Evolutionary conservation across 2,888 invertebrate species (phyloP), one percentile per base, ranked within the genome.

Genomic region (Ophion ventricosus): DNA sequence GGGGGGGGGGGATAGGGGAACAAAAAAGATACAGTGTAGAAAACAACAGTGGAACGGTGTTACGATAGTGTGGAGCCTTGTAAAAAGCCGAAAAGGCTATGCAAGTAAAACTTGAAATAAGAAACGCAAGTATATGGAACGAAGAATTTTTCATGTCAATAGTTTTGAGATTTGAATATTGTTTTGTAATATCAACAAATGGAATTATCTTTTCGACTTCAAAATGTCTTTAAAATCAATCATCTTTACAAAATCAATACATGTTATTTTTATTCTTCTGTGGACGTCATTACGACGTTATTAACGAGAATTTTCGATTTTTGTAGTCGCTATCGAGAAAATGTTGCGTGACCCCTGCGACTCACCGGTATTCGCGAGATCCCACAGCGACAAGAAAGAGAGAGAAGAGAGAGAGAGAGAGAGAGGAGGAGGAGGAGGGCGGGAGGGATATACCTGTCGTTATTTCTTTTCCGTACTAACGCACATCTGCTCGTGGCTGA

Each of bases 341-440:
- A 49, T 17, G 49, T 49, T 14, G 14, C 49, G 49, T 14, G 49
- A 49, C 49, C 49, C 49, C 49, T 49, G 49, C 49, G 14, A 17
- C 49, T 49, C 49, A 17, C 49, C 49, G 49, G 49, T 17, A 49
- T 49, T 49, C 49, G 49, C 49, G 49, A 49, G 49, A 17, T 49
- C 14, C 49, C 49, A 14, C 49, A 14, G 14, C 49, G 49, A 4
- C 49, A 49, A 14, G 14, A 17, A 17, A 49, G 49, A 14, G 49
- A 49, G 35, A 14, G 14, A 80, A 83, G 81, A 64, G 80, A 84
- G 75, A 63, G 74, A 61, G 75, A 61, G 72, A 76, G 81, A n/a
- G n/a, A n/a, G n/a, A n/a, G n/a, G n/a, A n/a, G 76, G 83, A 84
- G 76, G 64, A 64, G 66, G 70, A 64, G 74, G 67, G 63, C 61